phyloP scores from a whole-genome alignment of 2,888 invertebrate species.

The Melinopterus prodromus region DNA sequence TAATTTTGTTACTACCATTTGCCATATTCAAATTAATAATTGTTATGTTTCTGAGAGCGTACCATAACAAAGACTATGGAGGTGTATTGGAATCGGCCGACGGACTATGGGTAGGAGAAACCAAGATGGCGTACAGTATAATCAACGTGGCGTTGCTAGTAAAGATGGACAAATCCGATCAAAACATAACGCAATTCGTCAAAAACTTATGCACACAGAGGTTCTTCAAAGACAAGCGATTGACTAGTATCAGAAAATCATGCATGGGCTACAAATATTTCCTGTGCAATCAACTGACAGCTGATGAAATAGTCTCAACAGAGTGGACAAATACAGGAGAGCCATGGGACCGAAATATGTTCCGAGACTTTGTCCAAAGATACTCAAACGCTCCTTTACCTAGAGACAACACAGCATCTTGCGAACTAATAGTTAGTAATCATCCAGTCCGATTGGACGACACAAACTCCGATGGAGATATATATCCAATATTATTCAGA shows the following conservation, averaged over 20 bases:
- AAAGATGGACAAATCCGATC: slow-evolving; percentile 18
- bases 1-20: slow-evolving; percentile 8
- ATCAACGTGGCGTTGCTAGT: slow-evolving; percentile 22
- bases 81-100: slow-evolving; percentile 23
- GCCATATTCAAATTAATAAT: slow-evolving; percentile 18
- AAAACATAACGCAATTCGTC: slow-evolving; percentile 13
- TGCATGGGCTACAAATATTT: slow-evolving; percentile 26
- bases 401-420: slow-evolving; percentile 21
- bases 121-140: slow-evolving; percentile 21
- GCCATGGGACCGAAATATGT: slow-evolving; percentile 7
- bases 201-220: slow-evolving; percentile 9
- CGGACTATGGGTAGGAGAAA: slow-evolving; percentile 23
- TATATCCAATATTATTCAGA: slow-evolving; percentile 23
- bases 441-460: slow-evolving; percentile 12
- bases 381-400: slow-evolving; percentile 18
- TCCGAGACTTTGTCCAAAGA: slow-evolving; percentile 12
- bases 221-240: slow-evolving; percentile 16
- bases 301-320: slow-evolving; percentile 17
- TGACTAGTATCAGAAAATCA: slow-evolving; percentile 15
- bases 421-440: slow-evolving; percentile 18
- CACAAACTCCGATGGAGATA: slow-evolving; percentile 16
- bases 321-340: neutral
- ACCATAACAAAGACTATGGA: slow-evolving; percentile 18
- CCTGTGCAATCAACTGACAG: slow-evolving; percentile 23
- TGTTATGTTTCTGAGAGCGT: slow-evolving; percentile 8